Conservation (phyloP, 1,140 invertebrate species). For the Sinonovacula constricta region DNA sequence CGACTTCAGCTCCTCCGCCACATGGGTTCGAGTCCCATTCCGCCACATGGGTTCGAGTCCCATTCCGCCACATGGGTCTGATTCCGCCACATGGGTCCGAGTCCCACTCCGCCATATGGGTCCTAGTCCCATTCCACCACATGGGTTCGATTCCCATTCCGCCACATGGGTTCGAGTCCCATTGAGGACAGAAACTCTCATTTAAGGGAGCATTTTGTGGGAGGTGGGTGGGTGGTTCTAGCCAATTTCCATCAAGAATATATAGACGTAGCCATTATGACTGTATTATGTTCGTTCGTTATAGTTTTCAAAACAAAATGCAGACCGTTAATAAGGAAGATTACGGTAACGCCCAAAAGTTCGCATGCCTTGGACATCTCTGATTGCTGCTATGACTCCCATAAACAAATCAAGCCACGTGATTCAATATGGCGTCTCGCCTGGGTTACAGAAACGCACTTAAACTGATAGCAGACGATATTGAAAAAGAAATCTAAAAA, state of each 20-base stretch:
- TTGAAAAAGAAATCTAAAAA: background rate
- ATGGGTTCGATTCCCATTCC: too few species aligned
- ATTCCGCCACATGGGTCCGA: too few species aligned
- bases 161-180: too few species aligned
- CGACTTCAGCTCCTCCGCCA: too few species aligned
- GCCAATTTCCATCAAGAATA: background rate
- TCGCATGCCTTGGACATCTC: conserved; percentile 11
- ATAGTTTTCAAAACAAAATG: background rate
- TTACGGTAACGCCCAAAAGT: background rate
- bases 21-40: too few species aligned
- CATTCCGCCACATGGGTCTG: too few species aligned
- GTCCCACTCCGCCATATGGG: too few species aligned
- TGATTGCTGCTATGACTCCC: conserved; percentile 40
- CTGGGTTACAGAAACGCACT: conserved; percentile 12
- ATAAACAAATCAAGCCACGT: conserved; percentile 41
- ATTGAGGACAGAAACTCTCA: too few species aligned
- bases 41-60: too few species aligned
- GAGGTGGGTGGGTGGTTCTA: background rate
- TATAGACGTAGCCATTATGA: background rate
- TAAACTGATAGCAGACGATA: background rate
- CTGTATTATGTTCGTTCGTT: background rate
- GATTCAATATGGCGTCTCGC: conserved; percentile 4
- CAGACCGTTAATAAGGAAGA: background rate
- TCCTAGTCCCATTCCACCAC: too few species aligned
- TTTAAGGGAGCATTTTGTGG: too few species aligned